Conservation (phyloP, 2,113 vertebrate species). For the Eolophus roseicapilla region DNA sequence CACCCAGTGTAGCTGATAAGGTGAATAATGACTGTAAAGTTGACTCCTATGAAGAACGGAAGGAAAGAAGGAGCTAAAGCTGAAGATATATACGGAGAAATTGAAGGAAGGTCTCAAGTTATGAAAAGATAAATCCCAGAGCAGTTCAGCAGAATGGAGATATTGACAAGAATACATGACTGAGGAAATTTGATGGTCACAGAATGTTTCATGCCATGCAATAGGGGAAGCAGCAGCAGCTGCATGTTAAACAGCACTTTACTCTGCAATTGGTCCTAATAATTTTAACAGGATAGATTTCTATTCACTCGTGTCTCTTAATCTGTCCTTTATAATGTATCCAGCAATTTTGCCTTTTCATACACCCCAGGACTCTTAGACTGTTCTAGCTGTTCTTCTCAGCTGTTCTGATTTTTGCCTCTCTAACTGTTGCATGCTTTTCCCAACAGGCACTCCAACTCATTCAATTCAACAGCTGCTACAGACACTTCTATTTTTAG, state of each 20-base stretch:
- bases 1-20: neutral
- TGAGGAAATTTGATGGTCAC: neutral
- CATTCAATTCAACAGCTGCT: constrained; percentile 9
- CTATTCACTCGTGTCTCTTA: neutral
- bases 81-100: neutral
- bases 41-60: neutral
- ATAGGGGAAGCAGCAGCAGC: neutral
- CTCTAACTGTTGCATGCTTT: neutral
- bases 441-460: constrained; percentile 12
- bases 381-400: neutral
- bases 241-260: constrained; percentile 4
- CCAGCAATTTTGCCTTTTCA: constrained; percentile 32
- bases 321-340: neutral
- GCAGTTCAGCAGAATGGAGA: neutral
- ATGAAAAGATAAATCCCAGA: neutral
- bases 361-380: neutral
- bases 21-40: neutral
- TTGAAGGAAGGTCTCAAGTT: neutral
- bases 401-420: constrained; percentile 11
- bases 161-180: neutral
- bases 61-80: neutral
- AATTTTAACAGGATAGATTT: neutral
- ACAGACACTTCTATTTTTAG: neutral
- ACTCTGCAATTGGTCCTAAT: neutral
- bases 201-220: neutral